Evolutionary conservation across 2,888 invertebrate species (phyloP).

Genomic region (Limnephilus lunatus): DNA sequence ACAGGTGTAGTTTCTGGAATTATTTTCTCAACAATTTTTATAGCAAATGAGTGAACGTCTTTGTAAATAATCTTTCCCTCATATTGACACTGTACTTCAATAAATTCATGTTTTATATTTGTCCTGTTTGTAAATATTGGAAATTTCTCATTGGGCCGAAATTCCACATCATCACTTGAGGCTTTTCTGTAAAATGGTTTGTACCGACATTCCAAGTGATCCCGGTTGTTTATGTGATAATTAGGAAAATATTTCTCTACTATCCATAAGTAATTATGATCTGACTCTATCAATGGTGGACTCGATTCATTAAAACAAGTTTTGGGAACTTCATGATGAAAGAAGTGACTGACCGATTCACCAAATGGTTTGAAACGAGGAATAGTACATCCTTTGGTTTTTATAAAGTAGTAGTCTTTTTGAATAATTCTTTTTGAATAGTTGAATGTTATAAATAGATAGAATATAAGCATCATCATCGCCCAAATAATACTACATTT

Average conservation of each 20-base stretch:
- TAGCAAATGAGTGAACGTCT: conserved; percentile 83
- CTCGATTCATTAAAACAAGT: conserved; percentile 75
- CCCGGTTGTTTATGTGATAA: conserved; percentile 75
- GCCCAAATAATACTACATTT: background rate
- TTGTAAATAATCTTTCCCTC: conserved; percentile 77
- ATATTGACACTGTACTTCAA: conserved; percentile 81
- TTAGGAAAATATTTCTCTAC: conserved; percentile 72
- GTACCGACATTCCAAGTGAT: conserved; percentile 80
- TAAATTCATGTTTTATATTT: conserved; percentile 80
- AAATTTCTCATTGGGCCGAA: conserved; percentile 75
- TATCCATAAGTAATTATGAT: conserved; percentile 79
- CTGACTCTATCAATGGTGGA: conserved; percentile 78
- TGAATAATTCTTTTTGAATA: background rate
- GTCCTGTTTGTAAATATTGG: conserved; percentile 73
- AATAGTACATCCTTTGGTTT: conserved; percentile 83
- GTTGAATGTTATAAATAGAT: background rate
- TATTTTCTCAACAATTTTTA: conserved; percentile 69
- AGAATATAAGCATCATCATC: background rate
- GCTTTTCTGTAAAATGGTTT: conserved; percentile 77
- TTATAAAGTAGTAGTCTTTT: conserved; percentile 74
- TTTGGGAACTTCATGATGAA: conserved; percentile 74
- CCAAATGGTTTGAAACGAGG: conserved; percentile 81
- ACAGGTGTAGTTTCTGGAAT: background rate
- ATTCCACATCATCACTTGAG: conserved; percentile 76
- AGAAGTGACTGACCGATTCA: conserved; percentile 76